These are phyloP conservation scores for Invenusta paracnida DNA, from an alignment of 2,888 invertebrate genomes.

Conservation along the genomic window DNA sequence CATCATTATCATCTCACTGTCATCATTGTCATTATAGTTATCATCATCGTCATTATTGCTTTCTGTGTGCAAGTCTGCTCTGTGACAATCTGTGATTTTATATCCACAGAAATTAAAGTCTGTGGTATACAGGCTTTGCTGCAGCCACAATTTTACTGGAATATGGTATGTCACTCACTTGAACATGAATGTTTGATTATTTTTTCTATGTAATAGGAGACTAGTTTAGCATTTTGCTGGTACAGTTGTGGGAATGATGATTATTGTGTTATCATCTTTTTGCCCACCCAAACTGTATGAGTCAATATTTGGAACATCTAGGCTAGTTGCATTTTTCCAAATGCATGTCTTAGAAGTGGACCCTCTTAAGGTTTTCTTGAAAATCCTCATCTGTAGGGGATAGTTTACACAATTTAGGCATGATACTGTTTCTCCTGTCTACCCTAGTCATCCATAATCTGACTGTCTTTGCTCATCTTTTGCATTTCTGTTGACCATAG, in stretches of 20 bases:
- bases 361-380: background rate
- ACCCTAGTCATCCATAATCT: background rate
- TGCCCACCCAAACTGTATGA: background rate
- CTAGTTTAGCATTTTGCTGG: background rate
- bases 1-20: background rate
- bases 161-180: background rate
- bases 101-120: background rate
- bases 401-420: too few species aligned
- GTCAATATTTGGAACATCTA: background rate
- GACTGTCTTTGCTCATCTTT: background rate
- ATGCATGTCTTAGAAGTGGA: background rate
- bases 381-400: too few species aligned
- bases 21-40: background rate
- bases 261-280: background rate
- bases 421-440: too few species aligned
- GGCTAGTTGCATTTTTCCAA: background rate
- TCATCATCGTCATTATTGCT: background rate
- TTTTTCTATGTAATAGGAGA: background rate
- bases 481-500: constrained; percentile 12
- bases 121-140: background rate
- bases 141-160: background rate
- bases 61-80: background rate
- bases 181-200: background rate
- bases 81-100: background rate
- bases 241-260: background rate